phyloP scores from a whole-genome alignment of 1,140 invertebrate genomes.

The Pinna nobilis region DNA sequence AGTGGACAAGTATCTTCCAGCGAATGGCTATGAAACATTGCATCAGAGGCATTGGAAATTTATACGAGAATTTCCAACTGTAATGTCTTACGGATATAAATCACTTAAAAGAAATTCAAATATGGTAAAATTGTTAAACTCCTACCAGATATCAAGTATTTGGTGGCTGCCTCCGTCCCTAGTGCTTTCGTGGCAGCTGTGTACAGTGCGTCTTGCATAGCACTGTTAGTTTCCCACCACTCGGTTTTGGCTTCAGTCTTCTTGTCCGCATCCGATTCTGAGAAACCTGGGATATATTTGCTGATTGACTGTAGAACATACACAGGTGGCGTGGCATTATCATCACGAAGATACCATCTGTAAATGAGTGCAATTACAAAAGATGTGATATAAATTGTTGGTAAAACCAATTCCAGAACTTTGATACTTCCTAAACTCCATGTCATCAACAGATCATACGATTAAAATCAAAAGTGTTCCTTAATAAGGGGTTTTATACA shows the following conservation, averaged over 20 bases:
- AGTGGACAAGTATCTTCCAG: not conserved
- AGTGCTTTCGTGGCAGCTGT: conserved; percentile 78
- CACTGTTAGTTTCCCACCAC: conserved; percentile 77
- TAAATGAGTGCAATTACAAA: not conserved
- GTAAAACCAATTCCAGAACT: too few species aligned
- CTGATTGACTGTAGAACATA: conserved; percentile 81
- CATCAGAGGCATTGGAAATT: too few species aligned
- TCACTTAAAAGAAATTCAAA: not conserved
- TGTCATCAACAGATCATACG: too few species aligned
- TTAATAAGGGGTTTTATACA: too few species aligned
- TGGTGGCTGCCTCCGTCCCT: conserved; percentile 62
- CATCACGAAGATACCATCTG: conserved; percentile 83
- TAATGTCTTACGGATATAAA: too few species aligned
- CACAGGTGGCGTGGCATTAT: conserved; percentile 83
- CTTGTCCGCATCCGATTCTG: conserved; percentile 39
- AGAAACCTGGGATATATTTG: conserved; percentile 49
- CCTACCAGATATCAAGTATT: conserved; percentile 94
- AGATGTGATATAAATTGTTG: too few species aligned
- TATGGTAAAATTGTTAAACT: conserved; percentile 80
- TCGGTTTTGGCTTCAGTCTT: conserved; percentile 45
- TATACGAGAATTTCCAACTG: conserved; percentile 82
- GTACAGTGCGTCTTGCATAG: conserved; percentile 93
- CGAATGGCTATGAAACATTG: not conserved
- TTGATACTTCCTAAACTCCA: too few species aligned
- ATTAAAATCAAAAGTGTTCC: too few species aligned